Evolutionary conservation across 2,113 vertebrate genomes (phyloP), one percentile per base, ranked within the genome.

Genomic region (Hymenochirus boettgeri): DNA sequence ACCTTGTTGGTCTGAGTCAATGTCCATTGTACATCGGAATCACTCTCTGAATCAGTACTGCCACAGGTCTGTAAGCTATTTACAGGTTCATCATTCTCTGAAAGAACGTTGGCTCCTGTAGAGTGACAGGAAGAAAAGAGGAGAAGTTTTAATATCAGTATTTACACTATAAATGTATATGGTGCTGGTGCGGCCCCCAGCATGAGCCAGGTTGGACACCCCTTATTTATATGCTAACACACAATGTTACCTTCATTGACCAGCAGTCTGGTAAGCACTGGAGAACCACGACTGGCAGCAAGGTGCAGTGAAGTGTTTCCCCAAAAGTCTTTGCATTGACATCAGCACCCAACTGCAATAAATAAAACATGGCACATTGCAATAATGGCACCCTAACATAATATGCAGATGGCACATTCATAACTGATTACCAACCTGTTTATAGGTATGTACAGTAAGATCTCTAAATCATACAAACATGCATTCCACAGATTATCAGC

Each of bases 261-360:
- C 4, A 99, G 93, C 83, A 98, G 86, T 54, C 91, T 94, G 69
- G 94, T 96, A 69, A 99, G 91, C 0, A 89, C 90, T 0, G 94
- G 95, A 1, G 93, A 97, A 2, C 94, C 90, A 59, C 90, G 82
- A 61, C 93, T 88, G 0, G 96, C 92, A 0, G 96, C 95, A 71
- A 99, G 79, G 73, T 99, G 96, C 2, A 99, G 83, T 0, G 96
- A 84, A 0, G 91, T 95, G 79, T 99, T 99, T 53, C 93, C 92
- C 93, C 90, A 0, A 93, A 99, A 0, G 93, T 95, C 15, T 80
- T 76, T 3, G 84, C 80, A 37, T 96, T 93, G 5, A 96, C 87
- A 0, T 95, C 90, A 9, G 93, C 94, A 62, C 86, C 90, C 67
- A 97, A 78, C 96, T 98, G 70, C n/a, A n/a, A n/a, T n/a, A n/a